These are phyloP conservation scores for Lasioglossum zephyrum DNA, from an alignment of 2,888 invertebrate species.

Conservation along the genomic window DNA sequence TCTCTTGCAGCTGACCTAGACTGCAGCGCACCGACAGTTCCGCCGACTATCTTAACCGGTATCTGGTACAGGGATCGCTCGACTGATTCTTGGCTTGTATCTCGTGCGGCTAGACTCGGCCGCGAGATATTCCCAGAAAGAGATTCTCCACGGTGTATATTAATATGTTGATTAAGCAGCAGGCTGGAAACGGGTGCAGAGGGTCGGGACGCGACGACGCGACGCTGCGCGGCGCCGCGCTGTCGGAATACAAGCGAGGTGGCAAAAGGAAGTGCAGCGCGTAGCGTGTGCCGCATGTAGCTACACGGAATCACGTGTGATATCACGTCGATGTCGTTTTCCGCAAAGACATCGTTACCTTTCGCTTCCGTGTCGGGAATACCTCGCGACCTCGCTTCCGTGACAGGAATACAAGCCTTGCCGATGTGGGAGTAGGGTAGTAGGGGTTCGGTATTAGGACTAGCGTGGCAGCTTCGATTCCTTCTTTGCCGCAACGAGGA, in stretches of 20 bases:
- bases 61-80: neutral
- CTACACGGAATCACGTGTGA: constrained; percentile 58
- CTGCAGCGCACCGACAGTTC: neutral
- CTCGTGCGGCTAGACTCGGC: neutral
- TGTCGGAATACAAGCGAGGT: constrained; percentile 12
- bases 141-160: constrained; percentile 2
- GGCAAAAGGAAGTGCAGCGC: constrained; percentile 25
- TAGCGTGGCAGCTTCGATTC: constrained; percentile 33
- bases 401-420: constrained; percentile 57
- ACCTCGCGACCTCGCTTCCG: constrained; percentile 55
- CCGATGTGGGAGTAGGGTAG: neutral
- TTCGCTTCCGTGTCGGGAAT: constrained; percentile 67
- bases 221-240: neutral
- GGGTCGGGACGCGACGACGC: neutral
- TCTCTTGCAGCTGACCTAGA: neutral
- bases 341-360: constrained; percentile 63
- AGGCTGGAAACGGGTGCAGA: neutral
- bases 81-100: neutral
- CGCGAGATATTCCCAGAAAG: neutral
- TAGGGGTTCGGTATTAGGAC: constrained; percentile 7
- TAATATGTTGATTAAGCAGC: constrained; percentile 29
- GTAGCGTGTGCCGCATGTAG: constrained; percentile 45
- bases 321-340: constrained; percentile 63
- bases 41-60: neutral
- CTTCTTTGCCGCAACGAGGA: constrained; percentile 48